Evolutionary conservation across 2,888 invertebrate genomes (phyloP).

Genomic region (Carterocephalus palaemon): DNA sequence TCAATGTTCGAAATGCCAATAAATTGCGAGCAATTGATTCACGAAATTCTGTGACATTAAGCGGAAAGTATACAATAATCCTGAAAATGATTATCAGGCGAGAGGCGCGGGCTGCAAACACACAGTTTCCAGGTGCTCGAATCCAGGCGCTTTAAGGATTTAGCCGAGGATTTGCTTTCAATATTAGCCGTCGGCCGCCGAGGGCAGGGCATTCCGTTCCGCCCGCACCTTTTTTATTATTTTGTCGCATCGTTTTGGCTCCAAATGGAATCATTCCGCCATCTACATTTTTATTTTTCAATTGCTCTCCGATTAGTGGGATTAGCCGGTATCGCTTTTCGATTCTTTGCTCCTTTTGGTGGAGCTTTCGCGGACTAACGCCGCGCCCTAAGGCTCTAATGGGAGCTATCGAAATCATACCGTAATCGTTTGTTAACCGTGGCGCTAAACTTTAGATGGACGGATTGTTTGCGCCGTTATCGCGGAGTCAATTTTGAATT

Average conservation of each 20-base stretch:
- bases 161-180: constrained; percentile 79
- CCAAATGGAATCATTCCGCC: constrained; percentile 78
- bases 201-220: constrained; percentile 65
- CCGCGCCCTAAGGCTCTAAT: constrained; percentile 43
- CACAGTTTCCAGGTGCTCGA: constrained; percentile 76
- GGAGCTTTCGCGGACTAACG: constrained; percentile 64
- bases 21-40: constrained; percentile 54
- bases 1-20: constrained; percentile 38
- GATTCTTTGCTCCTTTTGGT: constrained; percentile 74
- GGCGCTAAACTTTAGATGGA: constrained; percentile 43
- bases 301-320: constrained; percentile 78
- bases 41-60: constrained; percentile 63
- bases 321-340: constrained; percentile 76
- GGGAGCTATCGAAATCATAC: constrained; percentile 28
- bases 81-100: constrained; percentile 70
- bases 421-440: constrained; percentile 27
- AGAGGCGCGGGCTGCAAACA: constrained; percentile 55
- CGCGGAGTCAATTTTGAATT: constrained; percentile 57
- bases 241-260: constrained; percentile 79
- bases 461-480: constrained; percentile 46
- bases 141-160: constrained; percentile 78
- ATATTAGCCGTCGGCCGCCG: constrained; percentile 75
- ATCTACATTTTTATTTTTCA: constrained; percentile 81
- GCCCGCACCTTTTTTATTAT: constrained; percentile 75
- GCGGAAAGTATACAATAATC: constrained; percentile 74